Evolutionary conservation across 2,113 vertebrate genomes (phyloP), one percentile per base, ranked within the genome.

Genomic region (Calidris pygmaea): DNA sequence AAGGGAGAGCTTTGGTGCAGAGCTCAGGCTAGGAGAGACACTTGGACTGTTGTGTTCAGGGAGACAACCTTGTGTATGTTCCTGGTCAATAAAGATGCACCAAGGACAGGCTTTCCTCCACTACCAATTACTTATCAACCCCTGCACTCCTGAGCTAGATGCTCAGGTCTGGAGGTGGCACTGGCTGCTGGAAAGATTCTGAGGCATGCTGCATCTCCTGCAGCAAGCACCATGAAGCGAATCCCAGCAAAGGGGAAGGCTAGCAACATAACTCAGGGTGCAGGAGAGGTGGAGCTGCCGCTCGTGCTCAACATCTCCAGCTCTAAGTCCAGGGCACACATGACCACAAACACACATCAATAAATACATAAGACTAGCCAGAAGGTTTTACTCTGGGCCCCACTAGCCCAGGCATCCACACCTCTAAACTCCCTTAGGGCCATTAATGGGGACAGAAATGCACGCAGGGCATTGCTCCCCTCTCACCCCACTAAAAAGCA

Each of bases 381-480:
- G n/a, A 78, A 29, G 9, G 8, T 62, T 77, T 82, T 47, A 58
- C 39, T 50, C 24, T 37, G 60, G 14, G 22, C 11, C 14, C 22
- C 14, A 11, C 5, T 1, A 53, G 24, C 56, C 20, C 47, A 63
- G 50, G 21, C 13, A 39, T n/a, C 20, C 12, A 16, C 14, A 58
- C 16, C 16, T 59, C 30, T 59, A 73, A 77, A 48, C 1, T 23
- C 5, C 7, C 20, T 20, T 17, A 56, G 60, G 35, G 27, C 26
- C 47, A 66, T 10, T 4, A 22, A 66, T 11, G 21, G 8, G 24
- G 35, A 74, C 37, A 71, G n/a, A 70, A 19, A 43, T 1, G 5
- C 6, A 32, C 0, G 0, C 29, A 47, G 14, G 34, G 30, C 7
- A 84, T 34, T 3, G 0, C 14, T 62, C 39, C 10, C 5, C 14